phyloP scores from a whole-genome alignment of 2,888 invertebrate genomes.

The Chrysodeixis includens region DNA sequence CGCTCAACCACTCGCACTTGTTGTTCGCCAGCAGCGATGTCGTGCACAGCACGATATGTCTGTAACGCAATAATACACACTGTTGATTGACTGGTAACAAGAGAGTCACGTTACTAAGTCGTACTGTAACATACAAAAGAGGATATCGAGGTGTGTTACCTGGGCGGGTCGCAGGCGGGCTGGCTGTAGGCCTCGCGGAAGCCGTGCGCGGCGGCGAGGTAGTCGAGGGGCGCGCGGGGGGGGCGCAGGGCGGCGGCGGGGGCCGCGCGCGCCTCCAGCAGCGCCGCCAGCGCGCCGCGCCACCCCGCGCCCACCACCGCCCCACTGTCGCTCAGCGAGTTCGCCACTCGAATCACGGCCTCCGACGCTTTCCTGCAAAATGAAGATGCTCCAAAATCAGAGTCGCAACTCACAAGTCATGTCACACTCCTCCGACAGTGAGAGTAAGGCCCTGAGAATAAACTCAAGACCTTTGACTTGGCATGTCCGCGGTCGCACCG shows the following conservation, averaged over 20 bases:
- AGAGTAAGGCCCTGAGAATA: too few species aligned
- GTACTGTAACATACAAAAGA: too few species aligned
- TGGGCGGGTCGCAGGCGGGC: conserved; percentile 91
- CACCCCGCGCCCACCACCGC: conserved; percentile 68
- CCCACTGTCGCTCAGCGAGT: conserved; percentile 62
- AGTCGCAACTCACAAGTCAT: too few species aligned
- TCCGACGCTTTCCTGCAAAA: conserved; percentile 75
- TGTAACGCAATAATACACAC: conserved; percentile 54
- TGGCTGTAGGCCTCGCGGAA: conserved; percentile 92
- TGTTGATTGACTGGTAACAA: background rate
- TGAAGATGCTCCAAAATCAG: too few species aligned
- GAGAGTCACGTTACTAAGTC: too few species aligned
- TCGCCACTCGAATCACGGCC: conserved; percentile 67
- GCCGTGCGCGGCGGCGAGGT: conserved; percentile 90
- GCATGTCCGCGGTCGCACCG: too few species aligned
- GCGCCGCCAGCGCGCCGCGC: conserved; percentile 89
- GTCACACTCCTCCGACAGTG: too few species aligned
- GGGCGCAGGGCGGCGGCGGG: conserved; percentile 88
- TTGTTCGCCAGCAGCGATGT: conserved; percentile 91
- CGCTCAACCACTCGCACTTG: conserved; percentile 94
- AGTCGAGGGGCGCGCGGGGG: conserved; percentile 91
- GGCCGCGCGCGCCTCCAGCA: conserved; percentile 90
- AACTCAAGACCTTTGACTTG: too few species aligned
- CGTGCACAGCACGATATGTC: conserved; percentile 91
- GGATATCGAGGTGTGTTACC: conserved; percentile 67